Conservation (phyloP, 2,888 invertebrate species). For the Ecliptopera silaceata region DNA sequence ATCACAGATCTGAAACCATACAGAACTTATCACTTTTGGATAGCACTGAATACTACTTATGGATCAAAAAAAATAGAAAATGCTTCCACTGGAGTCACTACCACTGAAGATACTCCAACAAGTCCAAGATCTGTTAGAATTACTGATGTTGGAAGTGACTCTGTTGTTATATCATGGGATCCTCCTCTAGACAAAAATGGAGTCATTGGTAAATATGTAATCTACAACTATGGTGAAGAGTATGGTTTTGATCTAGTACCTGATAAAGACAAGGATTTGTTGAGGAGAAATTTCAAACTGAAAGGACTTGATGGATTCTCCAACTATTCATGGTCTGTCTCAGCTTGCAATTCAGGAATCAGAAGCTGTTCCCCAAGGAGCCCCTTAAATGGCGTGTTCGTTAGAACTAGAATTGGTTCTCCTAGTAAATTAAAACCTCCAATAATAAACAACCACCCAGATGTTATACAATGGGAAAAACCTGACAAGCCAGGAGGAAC, state of each 20-base stretch:
- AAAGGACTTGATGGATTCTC: conserved; percentile 82
- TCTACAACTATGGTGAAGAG: conserved; percentile 74
- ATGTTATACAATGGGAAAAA: conserved; percentile 73
- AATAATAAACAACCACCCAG: conserved; percentile 52
- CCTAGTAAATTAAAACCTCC: conserved; percentile 72
- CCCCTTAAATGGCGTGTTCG: conserved; percentile 72
- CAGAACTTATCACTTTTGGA: conserved; percentile 87
- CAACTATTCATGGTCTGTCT: conserved; percentile 86
- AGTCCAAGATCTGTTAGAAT: conserved; percentile 84
- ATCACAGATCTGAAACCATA: conserved; percentile 88
- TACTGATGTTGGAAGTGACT: conserved; percentile 83
- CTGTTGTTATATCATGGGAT: conserved; percentile 86
- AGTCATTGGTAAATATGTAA: conserved; percentile 85
- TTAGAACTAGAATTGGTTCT: conserved; percentile 85
- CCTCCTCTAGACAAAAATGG: conserved; percentile 89
- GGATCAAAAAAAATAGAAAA: conserved; percentile 69
- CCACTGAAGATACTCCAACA: conserved; percentile 86
- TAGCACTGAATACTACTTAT: conserved; percentile 83
- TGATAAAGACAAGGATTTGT: conserved; percentile 49
- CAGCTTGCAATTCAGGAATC: conserved; percentile 86
- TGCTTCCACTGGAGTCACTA: conserved; percentile 85
- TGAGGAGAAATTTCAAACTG: conserved; percentile 54
- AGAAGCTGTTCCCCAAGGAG: conserved; percentile 83
- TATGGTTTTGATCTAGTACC: conserved; percentile 49
- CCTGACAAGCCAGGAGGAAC: conserved; percentile 80